Evolutionary conservation across 2,797 vertebrate genomes (phyloP).

Genomic region (Darevskia nairensis): DNA sequence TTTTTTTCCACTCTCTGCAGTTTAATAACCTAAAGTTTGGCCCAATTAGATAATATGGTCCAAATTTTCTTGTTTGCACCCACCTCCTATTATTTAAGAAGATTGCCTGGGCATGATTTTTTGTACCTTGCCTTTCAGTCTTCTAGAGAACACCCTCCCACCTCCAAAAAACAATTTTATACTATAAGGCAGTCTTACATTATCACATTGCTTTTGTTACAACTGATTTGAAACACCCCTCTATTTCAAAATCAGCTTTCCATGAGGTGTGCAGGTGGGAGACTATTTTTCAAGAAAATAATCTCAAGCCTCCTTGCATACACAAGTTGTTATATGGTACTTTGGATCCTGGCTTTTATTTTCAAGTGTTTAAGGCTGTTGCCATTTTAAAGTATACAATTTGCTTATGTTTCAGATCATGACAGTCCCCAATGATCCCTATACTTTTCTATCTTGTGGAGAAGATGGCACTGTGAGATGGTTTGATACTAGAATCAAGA

Average conservation of each 20-base stretch:
- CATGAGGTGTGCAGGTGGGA: neutral
- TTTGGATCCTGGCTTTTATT: neutral
- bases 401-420: constrained; percentile 85
- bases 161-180: neutral
- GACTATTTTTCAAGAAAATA: neutral
- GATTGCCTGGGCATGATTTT: neutral
- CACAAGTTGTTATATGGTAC: neutral
- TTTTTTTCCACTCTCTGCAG: neutral
- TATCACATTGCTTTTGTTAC: too few relatives aligned
- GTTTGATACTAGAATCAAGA: constrained; percentile 97
- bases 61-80: neutral
- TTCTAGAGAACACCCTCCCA: neutral
- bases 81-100: neutral
- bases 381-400: neutral
- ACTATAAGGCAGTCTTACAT: neutral
- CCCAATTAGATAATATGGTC: neutral
- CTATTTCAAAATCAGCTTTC: neutral
- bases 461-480: constrained; percentile 97
- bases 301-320: neutral
- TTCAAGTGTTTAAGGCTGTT: neutral
- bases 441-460: constrained; percentile 96
- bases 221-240: neutral
- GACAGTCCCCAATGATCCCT: constrained; percentile 97
- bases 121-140: neutral
- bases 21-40: neutral